Evolutionary conservation across 2,797 vertebrate genomes (phyloP), one percentile per base, ranked within the genome.

Genomic region (Vespertilio murinus): DNA sequence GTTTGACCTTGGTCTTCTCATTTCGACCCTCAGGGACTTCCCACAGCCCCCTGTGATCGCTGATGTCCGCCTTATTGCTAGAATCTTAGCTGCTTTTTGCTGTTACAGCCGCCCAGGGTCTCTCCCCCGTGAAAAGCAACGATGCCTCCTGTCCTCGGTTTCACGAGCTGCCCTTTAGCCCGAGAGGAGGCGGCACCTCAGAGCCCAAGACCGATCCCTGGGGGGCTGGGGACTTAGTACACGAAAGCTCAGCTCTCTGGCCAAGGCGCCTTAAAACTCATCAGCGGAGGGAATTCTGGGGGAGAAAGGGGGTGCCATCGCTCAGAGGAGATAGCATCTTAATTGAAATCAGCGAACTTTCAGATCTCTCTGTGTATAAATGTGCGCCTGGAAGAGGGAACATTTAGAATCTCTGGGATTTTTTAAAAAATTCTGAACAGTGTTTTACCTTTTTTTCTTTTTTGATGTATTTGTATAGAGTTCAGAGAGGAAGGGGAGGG

Each of bases 301-400:
- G 30, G 3, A 1, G 1, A 59, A 70, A 88, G 91, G 79, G 95
- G 91, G 95, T 96, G 95, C n/a, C 49, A 83, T 96, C 91, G 96
- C 96, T 98, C 96, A 92, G 91, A 96, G 77, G 84, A 97, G 97
- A 97, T 97, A 97, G 97, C 91, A 98, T 98, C 96, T 75, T 98
- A 98, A 98, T 95, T 98, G 98, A 98, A 98, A 97, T 97, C 97
- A 97, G 96, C 97, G 97, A 98, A 96, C 96, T 92, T 97, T 98
- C 94, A 93, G 94, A 91, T 93, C 93, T 97, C 96, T 97, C 96
- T 97, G 96, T 97, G 92, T 89, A 54, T 94, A 91, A 92, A 94
- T 83, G 71, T 56, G 70, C 35, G 4, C 73, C 90, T 64, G 61
- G 94, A 96, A 97, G 82, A 96, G 84, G 86, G 1, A 4, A 40